Conservation (phyloP, 30 jellyfish, hydroid and myxozoan species). For the Aurelia aurita complex sp. Pacific region DNA sequence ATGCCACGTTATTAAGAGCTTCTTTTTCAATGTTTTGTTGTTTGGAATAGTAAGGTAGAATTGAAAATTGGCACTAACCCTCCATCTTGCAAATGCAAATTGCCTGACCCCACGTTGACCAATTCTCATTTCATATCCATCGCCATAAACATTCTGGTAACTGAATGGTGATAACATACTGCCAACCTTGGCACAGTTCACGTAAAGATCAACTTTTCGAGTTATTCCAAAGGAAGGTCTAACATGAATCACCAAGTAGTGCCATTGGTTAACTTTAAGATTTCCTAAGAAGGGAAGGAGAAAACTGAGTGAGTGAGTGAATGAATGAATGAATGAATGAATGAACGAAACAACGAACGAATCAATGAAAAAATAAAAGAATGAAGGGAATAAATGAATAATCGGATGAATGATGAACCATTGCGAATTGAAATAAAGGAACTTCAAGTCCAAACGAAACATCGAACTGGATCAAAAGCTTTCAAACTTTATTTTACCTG, state of each 20-base stretch:
- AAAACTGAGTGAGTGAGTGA: too few relatives aligned
- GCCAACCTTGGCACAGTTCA: slow-evolving; percentile 72
- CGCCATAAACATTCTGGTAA: slow-evolving; percentile 52
- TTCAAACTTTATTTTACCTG: too few relatives aligned
- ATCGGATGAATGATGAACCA: too few relatives aligned
- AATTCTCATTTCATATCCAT: slow-evolving; percentile 52
- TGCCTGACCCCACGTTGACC: slow-evolving; percentile 73
- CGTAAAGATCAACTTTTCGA: slow-evolving; percentile 66
- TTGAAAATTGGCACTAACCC: slow-evolving; percentile 17
- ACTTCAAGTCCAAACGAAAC: too few relatives aligned
- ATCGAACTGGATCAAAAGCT: too few relatives aligned
- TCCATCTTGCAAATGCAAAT: slow-evolving; percentile 57
- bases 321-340: too few relatives aligned
- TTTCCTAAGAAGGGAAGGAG: slow-evolving; percentile 22
- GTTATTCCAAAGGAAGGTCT: slow-evolving; percentile 51
- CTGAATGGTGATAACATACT: slow-evolving; percentile 47
- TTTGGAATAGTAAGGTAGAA: neutral
- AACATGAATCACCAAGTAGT: slow-evolving; percentile 60
- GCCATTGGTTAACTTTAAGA: slow-evolving; percentile 75
- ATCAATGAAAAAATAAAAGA: too few relatives aligned
- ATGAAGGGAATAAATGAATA: too few relatives aligned
- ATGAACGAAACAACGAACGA: too few relatives aligned
- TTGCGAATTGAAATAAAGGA: too few relatives aligned
- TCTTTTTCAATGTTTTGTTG: too few relatives aligned
- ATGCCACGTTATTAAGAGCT: too few relatives aligned